Conservation (phyloP, 2,797 vertebrate species). For the Hyperoplus lanceolatus region DNA sequence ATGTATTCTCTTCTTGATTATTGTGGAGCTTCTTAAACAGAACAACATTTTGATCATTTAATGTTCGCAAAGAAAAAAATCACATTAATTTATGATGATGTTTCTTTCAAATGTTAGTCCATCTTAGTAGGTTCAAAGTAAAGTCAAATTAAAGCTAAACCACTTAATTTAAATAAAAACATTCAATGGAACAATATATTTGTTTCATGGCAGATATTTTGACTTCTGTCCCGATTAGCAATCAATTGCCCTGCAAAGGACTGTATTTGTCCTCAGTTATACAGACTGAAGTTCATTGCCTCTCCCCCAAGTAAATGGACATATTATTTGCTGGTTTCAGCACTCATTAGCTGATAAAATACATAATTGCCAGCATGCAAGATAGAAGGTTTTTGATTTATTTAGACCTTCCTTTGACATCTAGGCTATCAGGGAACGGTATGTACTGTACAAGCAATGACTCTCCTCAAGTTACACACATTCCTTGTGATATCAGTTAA, state of each 20-base stretch:
- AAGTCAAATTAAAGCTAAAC: background rate
- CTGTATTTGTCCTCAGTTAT: background rate
- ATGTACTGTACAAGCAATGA: background rate
- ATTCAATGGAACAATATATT: background rate
- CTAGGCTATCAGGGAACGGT: background rate
- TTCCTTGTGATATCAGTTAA: slow-evolving; percentile 20
- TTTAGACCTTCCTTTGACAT: background rate
- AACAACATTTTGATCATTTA: background rate
- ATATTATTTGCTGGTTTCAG: slow-evolving; percentile 27
- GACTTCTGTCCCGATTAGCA: slow-evolving; percentile 14
- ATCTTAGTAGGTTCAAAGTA: background rate
- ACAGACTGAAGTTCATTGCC: slow-evolving; percentile 43
- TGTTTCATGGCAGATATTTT: background rate
- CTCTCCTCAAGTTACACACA: background rate
- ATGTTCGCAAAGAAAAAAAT: no score
- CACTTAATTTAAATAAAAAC: background rate
- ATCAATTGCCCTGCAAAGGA: background rate
- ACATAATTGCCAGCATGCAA: background rate
- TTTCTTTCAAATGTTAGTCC: background rate
- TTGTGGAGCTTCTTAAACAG: background rate
- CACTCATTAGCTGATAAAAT: slow-evolving; percentile 33
- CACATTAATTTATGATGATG: background rate
- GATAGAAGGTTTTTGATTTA: background rate
- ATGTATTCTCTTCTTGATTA: slow-evolving; percentile 19
- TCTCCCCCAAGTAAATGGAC: background rate